Conservation (phyloP, 92 coral and sea anemone genomes). For the Pocillopora meandrina region DNA sequence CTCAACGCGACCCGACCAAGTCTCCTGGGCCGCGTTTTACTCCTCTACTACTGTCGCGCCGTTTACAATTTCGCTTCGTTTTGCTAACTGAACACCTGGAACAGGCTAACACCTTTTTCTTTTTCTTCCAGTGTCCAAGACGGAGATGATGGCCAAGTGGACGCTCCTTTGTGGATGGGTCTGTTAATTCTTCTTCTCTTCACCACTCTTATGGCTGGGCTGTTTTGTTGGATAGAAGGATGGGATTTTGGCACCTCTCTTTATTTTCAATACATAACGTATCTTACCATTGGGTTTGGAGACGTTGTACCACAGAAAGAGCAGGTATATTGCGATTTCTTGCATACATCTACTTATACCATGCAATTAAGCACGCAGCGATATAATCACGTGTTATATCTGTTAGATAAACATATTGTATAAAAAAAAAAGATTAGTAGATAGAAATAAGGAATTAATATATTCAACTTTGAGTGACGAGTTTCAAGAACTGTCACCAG, state of each 20-base stretch:
- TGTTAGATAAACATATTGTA: too few species aligned
- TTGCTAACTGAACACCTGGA: too few species aligned
- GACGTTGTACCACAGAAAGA: slow-evolving; percentile 83
- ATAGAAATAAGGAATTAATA: too few species aligned
- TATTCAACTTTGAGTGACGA: too few species aligned
- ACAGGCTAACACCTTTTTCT: not conserved
- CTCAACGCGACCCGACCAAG: too few species aligned
- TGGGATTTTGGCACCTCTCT: slow-evolving; percentile 92
- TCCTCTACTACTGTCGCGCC: too few species aligned
- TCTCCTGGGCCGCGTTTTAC: too few species aligned
- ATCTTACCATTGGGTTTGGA: slow-evolving; percentile 85
- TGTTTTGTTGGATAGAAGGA: slow-evolving; percentile 78
- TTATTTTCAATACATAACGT: slow-evolving; percentile 76
- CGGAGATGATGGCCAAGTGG: slow-evolving; percentile 64
- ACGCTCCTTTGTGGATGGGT: slow-evolving; percentile 86
- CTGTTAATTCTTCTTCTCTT: slow-evolving; percentile 63
- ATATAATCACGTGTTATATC: too few species aligned
- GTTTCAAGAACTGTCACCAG: too few species aligned
- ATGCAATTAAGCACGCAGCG: not conserved
- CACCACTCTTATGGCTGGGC: slow-evolving; percentile 59
- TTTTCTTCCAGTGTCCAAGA: slow-evolving; percentile 42
- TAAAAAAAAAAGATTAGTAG: too few species aligned
- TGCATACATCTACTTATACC: not conserved
- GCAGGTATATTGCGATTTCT: slow-evolving; percentile 29
- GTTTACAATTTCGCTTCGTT: not conserved